Evolutionary conservation across 92 coral and sea anemone genomes (phyloP).

Genomic region (Micromussa lordhowensis): DNA sequence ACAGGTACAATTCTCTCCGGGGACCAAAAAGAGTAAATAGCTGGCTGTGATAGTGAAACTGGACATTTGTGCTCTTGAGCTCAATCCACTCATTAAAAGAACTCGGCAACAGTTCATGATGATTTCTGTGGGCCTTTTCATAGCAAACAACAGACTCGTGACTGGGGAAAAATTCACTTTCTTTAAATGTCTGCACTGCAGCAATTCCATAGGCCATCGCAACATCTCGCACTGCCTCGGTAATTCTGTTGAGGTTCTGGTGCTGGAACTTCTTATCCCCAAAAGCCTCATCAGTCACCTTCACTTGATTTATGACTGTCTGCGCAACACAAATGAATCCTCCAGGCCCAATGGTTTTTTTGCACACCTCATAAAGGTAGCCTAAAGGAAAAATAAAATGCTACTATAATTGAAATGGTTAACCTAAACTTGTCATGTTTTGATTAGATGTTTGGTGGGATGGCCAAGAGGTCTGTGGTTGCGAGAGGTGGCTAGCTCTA

Average conservation of each 20-base stretch:
- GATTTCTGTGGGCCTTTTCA: constrained; percentile 34
- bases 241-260: background rate
- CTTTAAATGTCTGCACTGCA: constrained; percentile 48
- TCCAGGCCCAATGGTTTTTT: constrained; percentile 49
- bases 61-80: background rate
- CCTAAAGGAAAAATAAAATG: too few relatives aligned
- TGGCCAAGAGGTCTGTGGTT: too few relatives aligned
- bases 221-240: background rate
- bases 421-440: too few relatives aligned
- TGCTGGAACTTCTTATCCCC: background rate
- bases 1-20: constrained; percentile 32
- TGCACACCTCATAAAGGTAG: constrained; percentile 60
- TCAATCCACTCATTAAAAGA: constrained; percentile 44
- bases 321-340: constrained; percentile 48
- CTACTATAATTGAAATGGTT: too few relatives aligned
- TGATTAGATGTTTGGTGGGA: too few relatives aligned
- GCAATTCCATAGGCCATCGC: constrained; percentile 54
- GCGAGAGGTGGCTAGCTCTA: too few relatives aligned
- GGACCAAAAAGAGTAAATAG: constrained; percentile 64
- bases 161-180: constrained; percentile 34
- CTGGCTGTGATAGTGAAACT: constrained; percentile 54
- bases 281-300: constrained; percentile 60
- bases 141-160: constrained; percentile 1
- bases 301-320: constrained; percentile 49
- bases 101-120: constrained; percentile 21